Evolutionary conservation across 2,888 invertebrate species (phyloP).

Genomic region (Hymenopus coronatus): DNA sequence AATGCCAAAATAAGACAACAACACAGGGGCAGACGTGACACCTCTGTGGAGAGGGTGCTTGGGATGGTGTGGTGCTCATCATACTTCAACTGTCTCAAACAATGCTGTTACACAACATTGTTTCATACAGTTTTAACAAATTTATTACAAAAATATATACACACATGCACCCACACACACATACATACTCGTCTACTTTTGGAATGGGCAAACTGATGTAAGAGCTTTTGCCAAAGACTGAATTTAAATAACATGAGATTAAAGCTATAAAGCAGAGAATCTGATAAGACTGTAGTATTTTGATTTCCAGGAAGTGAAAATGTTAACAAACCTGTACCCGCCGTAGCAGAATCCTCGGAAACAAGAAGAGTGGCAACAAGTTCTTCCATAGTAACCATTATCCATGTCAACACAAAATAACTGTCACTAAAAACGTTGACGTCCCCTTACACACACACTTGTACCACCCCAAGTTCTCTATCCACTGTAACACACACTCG

Average conservation of each 20-base stretch:
- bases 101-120: neutral
- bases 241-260: neutral
- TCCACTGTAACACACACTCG: neutral
- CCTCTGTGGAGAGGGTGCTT: neutral
- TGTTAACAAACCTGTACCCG: neutral
- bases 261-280: neutral
- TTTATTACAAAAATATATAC: neutral
- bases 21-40: neutral
- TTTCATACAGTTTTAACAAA: neutral
- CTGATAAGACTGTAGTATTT: neutral
- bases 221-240: neutral
- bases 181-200: neutral
- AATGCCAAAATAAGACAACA: neutral
- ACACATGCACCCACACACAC: neutral
- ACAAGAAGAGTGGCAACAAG: neutral
- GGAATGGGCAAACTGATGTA: neutral
- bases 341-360: neutral
- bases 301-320: neutral
- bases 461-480: neutral
- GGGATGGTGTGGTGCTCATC: neutral
- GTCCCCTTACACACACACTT: neutral
- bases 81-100: neutral
- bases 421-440: neutral
- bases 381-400: neutral
- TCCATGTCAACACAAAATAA: neutral